phyloP scores from a whole-genome alignment of 2,888 invertebrate genomes.

The Acrocyrtus sp. region DNA sequence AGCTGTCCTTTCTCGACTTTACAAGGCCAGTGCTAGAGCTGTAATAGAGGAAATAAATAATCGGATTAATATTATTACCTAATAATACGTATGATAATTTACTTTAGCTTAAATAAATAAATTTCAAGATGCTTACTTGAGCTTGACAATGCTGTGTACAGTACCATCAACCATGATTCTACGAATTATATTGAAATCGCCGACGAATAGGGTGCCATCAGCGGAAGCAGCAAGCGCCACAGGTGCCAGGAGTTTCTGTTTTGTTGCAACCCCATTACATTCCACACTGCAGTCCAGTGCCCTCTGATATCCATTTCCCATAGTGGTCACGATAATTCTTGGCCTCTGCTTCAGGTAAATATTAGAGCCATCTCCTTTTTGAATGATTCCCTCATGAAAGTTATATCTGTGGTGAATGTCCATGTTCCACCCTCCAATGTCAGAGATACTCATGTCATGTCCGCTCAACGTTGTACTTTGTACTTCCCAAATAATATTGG shows the following conservation, averaged over 20 bases:
- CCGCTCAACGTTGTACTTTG: slow-evolving; percentile 95
- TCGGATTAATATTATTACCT: too few relatives aligned
- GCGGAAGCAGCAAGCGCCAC: slow-evolving; percentile 91
- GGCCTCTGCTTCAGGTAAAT: slow-evolving; percentile 94
- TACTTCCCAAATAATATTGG: slow-evolving; percentile 94
- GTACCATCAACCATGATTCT: slow-evolving; percentile 87
- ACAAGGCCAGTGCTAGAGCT: slow-evolving; percentile 89
- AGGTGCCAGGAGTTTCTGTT: slow-evolving; percentile 87
- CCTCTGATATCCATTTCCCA: slow-evolving; percentile 92
- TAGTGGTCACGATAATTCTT: slow-evolving; percentile 86
- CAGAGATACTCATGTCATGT: slow-evolving; percentile 96
- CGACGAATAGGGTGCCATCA: slow-evolving; percentile 94
- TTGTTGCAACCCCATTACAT: slow-evolving; percentile 81
- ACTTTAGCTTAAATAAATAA: background rate
- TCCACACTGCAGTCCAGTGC: slow-evolving; percentile 83
- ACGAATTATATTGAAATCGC: slow-evolving; percentile 94
- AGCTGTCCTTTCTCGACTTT: slow-evolving; percentile 88
- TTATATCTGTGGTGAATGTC: slow-evolving; percentile 95
- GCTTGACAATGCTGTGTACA: slow-evolving; percentile 80
- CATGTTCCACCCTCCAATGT: slow-evolving; percentile 97
- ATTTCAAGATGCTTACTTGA: slow-evolving; percentile 83
- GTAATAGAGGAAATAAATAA: too few relatives aligned
- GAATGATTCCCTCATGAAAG: slow-evolving; percentile 96
- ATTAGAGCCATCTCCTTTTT: slow-evolving; percentile 97
- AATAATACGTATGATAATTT: too few relatives aligned